Base-by-base conservation (phyloP, 2,888 invertebrate genomes). In the Epirrhoe tristata region DNA sequence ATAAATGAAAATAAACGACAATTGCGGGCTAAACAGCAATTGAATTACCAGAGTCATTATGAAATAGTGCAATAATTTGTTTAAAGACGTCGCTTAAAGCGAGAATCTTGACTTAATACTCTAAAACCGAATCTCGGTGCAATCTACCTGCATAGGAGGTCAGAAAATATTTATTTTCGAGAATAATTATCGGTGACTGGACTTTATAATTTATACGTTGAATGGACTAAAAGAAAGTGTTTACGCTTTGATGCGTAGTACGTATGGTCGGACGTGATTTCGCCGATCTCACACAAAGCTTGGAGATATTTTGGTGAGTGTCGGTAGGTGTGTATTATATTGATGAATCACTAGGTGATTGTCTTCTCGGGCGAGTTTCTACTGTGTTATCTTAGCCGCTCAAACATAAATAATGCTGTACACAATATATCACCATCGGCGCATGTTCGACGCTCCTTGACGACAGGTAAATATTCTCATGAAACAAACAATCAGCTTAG, bases 121-220 rank as follows among this genome's bases (percentile, higher is more conserved):
- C 76, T 71, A 80, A 82, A 80, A 86, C 77, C 79, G 67, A 86
- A 86, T 88, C 87, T 90, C 89, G 85, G 89, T 89, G 87, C 87
- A 87, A 89, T 89, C 91, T 91, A 92, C 90, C 90, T 92, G 87
- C 91, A 88, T 86, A 77, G 83, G 85, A 88, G 85, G 87, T 86
- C 88, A 87, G 87, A 88, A 86, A 73, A 69, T 74, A 74, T 73
- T 73, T 87, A 87, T 84, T 91, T 89, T 89, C 80, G 86, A 89
- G 86, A 85, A 83, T 89, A 87, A 85, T 87, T 87, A 85, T 82
- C 84, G 78, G 85, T 85, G 86, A 83, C 81, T 81, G 85, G 80
- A 84, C 84, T 77, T 81, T 81, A 81, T 81, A 78, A 82, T 81
- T 83, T 82, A 80, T 82, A 81, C 84, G 79, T 83, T 77, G 66